Base-by-base conservation (phyloP, 1,140 invertebrate species). In the Spodoptera frugiperda region DNA sequence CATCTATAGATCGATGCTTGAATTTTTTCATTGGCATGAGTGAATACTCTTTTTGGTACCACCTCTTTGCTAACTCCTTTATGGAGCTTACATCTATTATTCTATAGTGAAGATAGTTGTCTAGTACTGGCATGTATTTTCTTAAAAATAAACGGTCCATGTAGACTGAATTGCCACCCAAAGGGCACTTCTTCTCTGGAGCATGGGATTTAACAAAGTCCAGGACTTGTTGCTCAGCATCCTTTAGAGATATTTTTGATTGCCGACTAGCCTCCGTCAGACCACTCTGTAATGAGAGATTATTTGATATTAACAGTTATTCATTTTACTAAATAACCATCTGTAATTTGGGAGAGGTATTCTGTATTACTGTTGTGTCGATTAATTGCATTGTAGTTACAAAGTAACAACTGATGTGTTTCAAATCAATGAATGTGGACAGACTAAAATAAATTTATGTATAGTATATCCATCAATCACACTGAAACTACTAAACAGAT, bases 81-180 rank as follows among this genome's bases (percentile, higher is more conserved):
- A 99, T 93, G 3, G 97, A 96, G 44, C 97, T 98, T 4, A 99
- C 98, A 96, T 99, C 99, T 67, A 99, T 96, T 21, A 98, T 97
- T 86, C 98, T 95, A 93, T 99, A 99, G 93, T 99, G 98, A 72
- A 99, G 94, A 92, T 98, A 97, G 11, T 96, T 86, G 85, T 97
- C 87, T 14, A 98, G 87, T 48, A 81, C 91, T 0, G 97, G 97
- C 96, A 98, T 97, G 82, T 97, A 96, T 92, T 97, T 97, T 1
- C 86, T 78, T 44, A 99, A 79, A 92, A 98, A 99, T 12, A 96
- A 68, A 78, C 97, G 94, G 90, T 99, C 98, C 95, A 97, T 96
- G 84, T 98, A 97, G 8, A 99, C 95, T 70, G 97, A 97, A 94
- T 99, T 99, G 0, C 99, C 99, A 71, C 97, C 98, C 21, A 99